Base-by-base conservation (phyloP, 1,140 invertebrate species). In the Diachasma alloeum region DNA sequence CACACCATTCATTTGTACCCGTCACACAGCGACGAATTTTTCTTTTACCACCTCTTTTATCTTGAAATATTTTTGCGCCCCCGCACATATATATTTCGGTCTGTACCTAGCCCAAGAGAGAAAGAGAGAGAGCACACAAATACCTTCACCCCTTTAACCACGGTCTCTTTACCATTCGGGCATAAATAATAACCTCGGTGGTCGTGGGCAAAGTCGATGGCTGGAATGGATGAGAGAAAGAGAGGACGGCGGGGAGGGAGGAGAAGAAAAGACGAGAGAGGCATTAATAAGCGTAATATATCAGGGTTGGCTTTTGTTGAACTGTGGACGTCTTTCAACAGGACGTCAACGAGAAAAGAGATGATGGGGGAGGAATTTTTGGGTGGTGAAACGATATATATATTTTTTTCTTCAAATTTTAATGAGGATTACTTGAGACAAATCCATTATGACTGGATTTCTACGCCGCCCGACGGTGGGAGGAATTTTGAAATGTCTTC, bases 261-360 rank as follows among this genome's bases (percentile, higher is more conserved):
- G 74, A 26, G 56, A 39, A 68, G 22, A 56, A 42, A 59, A 42
- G 17, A 66, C 67, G 59, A 69, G 48, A 69, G 78, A 77, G 78
- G 78, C 79, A 83, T 83, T 85, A 85, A 85, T 85, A 84, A 82
- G 82, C 81, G 83, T 85, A 84, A 85, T 85, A 85, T 85, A 85
- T 85, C 79, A 84, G 82, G 75, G 80, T 31, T 78, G 79, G 82
- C 81, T 78, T 85, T 85, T 84, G 83, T 85, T 67, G 77, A 72
- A 31, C 68, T 59, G 56, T 72, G 78, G 67, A 78, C 78, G 79
- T 80, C 82, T 85, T 83, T 84, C 83, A 83, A 77, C 83, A 42
- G 76, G 59, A 63, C 79, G 83, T 84, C 81, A 83, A 74, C 26
- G 15, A 68, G 31, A 37, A 37, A 37, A 17, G 66, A 37, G 17